Conservation (phyloP, 1,140 invertebrate genomes). For the Sitobion miscanthi region DNA sequence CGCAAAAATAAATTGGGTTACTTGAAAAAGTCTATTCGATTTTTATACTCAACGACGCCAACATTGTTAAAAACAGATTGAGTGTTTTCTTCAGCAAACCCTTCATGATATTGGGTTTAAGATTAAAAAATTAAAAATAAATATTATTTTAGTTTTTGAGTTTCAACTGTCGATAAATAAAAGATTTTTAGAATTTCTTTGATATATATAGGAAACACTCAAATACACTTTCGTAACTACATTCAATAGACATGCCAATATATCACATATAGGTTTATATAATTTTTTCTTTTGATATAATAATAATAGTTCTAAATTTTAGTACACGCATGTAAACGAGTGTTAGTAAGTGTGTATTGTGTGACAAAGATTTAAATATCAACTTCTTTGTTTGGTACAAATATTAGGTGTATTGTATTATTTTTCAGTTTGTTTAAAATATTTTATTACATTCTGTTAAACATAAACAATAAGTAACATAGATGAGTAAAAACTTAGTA, state of each 20-base stretch:
- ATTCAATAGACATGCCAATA: neutral
- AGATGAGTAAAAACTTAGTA: neutral
- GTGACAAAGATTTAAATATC: neutral
- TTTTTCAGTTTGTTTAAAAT: neutral
- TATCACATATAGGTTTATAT: neutral
- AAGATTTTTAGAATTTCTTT: neutral
- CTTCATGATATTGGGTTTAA: neutral
- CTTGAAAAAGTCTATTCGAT: constrained; percentile 30
- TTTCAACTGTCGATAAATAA: neutral
- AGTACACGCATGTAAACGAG: neutral
- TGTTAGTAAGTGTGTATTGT: neutral
- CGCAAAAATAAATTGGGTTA: constrained; percentile 29
- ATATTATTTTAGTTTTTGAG: neutral
- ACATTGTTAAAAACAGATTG: constrained; percentile 22
- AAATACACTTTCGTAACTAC: neutral
- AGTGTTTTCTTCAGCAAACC: neutral
- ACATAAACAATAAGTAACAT: neutral
- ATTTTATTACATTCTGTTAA: neutral
- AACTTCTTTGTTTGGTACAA: neutral
- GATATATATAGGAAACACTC: neutral
- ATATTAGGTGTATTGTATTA: too few species aligned
- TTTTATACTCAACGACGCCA: neutral
- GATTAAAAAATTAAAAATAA: neutral
- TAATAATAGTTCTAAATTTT: neutral
- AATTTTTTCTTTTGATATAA: neutral